Evolutionary conservation across 37 sponge, comb jelly and placozoan species (phyloP), one percentile per base, ranked within the genome.

Genomic region (Petrosia ficiformis): DNA sequence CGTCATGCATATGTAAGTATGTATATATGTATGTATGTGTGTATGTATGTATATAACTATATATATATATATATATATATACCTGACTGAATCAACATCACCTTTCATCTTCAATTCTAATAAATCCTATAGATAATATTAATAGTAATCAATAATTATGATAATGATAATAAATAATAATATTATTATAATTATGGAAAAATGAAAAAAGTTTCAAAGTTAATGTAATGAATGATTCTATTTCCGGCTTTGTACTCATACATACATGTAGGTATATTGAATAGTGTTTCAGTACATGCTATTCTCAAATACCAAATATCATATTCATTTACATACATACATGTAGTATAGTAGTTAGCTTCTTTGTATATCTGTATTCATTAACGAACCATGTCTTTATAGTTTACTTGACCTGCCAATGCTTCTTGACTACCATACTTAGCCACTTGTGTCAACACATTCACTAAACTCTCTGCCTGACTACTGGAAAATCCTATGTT

Each of bases 401-500:
- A 38, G 25, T 71, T 44, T 37, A 84, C 59, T 25, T 71, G 43
- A 24, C 70, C 67, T 24, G 75, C 41, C 4, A 36, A 32, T 4
- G 68, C 5, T 26, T 67, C 41, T 26, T 38, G 68, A 34, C 69
- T n/a, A 35, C 32, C 25, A 22, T 44, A 31, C 26, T 8, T 70
- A 1, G 54, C 57, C 19, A 57, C 28, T 1, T 42, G 37, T 22
- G 54, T 26, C 22, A 81, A 34, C 3, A 81, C 4, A 1, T 42
- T 3, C 21, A 81, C 82, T 28, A 81, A 22, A 16, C 58, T 40
- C 32, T 81, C 82, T 22, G 82, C 48, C 74, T 81, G 82, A n/a
- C 36, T 0, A 37, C 21, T 14, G 33, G 71, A 70, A 33, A 72
- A 81, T 39, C 85, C 76, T 66, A 26, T 6, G n/a, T n/a, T n/a